A percentile compares a stretch with the other conserved stretches of the same genome.
Evolutionary conservation across 2,888 invertebrate genomes (phyloP).

Genomic region (Thelaira solivaga): DNA sequence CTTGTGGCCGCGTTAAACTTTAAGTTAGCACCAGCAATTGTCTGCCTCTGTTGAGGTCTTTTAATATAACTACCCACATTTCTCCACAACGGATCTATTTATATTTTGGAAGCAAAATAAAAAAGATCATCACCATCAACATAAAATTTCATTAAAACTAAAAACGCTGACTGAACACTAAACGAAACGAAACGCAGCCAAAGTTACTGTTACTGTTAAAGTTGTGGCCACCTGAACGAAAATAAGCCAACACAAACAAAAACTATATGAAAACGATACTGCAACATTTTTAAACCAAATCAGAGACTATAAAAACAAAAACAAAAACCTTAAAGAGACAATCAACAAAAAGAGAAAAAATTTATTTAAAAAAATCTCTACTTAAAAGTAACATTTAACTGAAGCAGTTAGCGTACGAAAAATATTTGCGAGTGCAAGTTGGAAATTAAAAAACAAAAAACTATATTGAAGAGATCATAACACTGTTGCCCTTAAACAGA

Average conservation of each 20-base stretch:
- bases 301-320: not conserved
- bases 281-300: slow-evolving; percentile 8
- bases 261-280: not conserved
- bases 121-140: slow-evolving; percentile 63
- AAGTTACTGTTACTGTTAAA: slow-evolving; percentile 23
- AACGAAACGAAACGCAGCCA: not conserved
- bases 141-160: slow-evolving; percentile 15
- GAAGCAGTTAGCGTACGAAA: slow-evolving; percentile 9
- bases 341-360: not conserved
- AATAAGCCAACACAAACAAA: not conserved
- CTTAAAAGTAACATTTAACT: slow-evolving; percentile 31
- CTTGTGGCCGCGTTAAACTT: slow-evolving; percentile 70
- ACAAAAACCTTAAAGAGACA: not conserved
- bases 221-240: slow-evolving; percentile 37
- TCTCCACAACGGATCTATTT: slow-evolving; percentile 76
- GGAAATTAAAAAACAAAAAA: not conserved
- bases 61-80: slow-evolving; percentile 76
- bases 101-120: slow-evolving; percentile 77
- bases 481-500: not conserved
- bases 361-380: slow-evolving; percentile 1
- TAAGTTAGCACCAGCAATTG: slow-evolving; percentile 70
- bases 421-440: not conserved
- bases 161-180: slow-evolving; percentile 13
- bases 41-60: slow-evolving; percentile 76
- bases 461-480: not conserved